These are phyloP conservation scores for Limosa lapponica DNA, from an alignment of 2,797 vertebrate species.

Conservation along the genomic window DNA sequence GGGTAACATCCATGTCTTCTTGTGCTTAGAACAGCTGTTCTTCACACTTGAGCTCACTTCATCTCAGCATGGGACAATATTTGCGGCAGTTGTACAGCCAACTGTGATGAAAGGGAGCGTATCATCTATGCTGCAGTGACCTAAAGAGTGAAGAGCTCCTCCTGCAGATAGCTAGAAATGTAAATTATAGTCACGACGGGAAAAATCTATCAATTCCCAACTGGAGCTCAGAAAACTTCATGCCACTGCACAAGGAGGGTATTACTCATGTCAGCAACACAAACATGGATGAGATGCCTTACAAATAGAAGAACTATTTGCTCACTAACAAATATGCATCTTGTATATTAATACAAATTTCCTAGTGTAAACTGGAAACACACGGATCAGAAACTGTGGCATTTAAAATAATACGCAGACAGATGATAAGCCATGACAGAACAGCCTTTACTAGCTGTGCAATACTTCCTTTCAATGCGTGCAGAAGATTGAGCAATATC, in stretches of 20 bases:
- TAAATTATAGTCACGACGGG: neutral
- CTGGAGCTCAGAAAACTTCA: neutral
- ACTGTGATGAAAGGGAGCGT: neutral
- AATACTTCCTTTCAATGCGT: neutral
- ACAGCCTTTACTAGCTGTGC: neutral
- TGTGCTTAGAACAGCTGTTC: neutral
- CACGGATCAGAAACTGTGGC: neutral
- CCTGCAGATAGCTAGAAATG: neutral
- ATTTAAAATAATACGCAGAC: neutral
- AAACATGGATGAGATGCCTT: neutral
- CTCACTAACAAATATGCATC: neutral
- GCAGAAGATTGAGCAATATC: neutral
- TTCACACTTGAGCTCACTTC: constrained; percentile 4
- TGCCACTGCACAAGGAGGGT: neutral
- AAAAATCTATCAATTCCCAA: neutral
- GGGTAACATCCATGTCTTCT: neutral
- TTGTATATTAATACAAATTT: neutral
- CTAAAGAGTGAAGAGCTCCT: neutral
- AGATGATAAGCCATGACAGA: neutral
- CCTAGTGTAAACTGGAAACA: neutral
- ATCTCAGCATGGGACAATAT: neutral
- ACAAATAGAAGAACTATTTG: neutral
- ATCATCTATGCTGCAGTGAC: neutral
- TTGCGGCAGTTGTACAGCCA: neutral
- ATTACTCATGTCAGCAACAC: neutral